These are phyloP conservation scores for Dromaius novaehollandiae DNA, from an alignment of 2,113 vertebrate species.

Conservation along the genomic window DNA sequence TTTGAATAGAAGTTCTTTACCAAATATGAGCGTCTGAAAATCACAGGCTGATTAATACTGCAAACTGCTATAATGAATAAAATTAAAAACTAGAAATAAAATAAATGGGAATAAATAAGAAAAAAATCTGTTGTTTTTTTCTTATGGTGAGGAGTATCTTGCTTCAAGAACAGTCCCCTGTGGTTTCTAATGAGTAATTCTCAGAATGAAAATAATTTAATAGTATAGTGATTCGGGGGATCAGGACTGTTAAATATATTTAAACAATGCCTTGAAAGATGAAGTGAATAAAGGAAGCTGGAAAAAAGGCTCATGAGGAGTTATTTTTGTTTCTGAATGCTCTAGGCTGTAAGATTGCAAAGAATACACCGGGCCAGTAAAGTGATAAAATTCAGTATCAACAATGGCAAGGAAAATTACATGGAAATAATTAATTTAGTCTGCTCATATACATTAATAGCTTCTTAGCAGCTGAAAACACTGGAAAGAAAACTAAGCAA, in stretches of 20 bases:
- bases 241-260: neutral
- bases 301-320: neutral
- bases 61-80: neutral
- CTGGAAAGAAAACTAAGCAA: neutral
- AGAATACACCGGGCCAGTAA: neutral
- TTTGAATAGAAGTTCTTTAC: neutral
- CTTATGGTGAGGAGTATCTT: neutral
- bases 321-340: neutral
- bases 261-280: neutral
- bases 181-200: neutral
- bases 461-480: neutral
- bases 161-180: neutral
- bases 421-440: neutral
- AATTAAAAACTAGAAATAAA: neutral
- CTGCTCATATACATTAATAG: neutral
- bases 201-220: neutral
- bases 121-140: neutral
- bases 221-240: neutral
- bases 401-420: neutral
- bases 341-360: neutral
- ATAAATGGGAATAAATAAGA: neutral
- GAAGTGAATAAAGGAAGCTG: neutral
- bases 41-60: neutral
- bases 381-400: neutral
- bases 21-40: neutral